Evolutionary conservation across 2,888 invertebrate species (phyloP).

Genomic region (Drosophila suboccidentalis): DNA sequence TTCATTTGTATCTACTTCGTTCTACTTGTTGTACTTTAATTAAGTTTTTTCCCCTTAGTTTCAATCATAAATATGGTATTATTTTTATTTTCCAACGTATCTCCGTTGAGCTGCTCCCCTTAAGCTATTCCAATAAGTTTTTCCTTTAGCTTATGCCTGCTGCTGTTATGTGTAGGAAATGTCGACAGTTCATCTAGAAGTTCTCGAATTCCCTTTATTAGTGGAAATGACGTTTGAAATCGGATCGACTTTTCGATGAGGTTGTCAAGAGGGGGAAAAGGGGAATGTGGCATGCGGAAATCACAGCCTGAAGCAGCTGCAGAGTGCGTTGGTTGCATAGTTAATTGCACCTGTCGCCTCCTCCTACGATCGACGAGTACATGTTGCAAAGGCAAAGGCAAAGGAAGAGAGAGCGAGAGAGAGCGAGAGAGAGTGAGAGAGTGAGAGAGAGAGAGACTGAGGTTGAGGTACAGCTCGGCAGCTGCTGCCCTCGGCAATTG

Average conservation of each 20-base stretch:
- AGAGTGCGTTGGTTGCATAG: slow-evolving; percentile 25
- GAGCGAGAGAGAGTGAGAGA: too few species aligned
- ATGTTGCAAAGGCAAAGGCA: neutral
- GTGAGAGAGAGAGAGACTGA: neutral
- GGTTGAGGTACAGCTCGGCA: slow-evolving; percentile 3
- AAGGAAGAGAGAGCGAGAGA: slow-evolving; percentile 1
- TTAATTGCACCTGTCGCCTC: slow-evolving; percentile 80
- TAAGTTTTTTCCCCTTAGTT: too few species aligned
- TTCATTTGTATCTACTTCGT: too few species aligned
- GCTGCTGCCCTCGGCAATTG: slow-evolving; percentile 6
- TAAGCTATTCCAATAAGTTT: too few species aligned
- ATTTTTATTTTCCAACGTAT: too few species aligned
- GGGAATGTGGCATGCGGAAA: slow-evolving; percentile 63
- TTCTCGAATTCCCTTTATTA: slow-evolving; percentile 22
- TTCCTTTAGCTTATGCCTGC: too few species aligned
- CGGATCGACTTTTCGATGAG: slow-evolving; percentile 31
- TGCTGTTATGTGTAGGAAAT: slow-evolving; percentile 1
- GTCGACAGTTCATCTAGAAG: slow-evolving; percentile 3
- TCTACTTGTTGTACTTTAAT: too few species aligned
- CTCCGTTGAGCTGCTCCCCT: too few species aligned
- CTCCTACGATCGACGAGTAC: slow-evolving; percentile 51
- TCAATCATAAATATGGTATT: too few species aligned
- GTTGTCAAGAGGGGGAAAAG: neutral
- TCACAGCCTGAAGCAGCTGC: slow-evolving; percentile 47
- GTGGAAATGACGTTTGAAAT: slow-evolving; percentile 38